Evolutionary conservation across 2,888 invertebrate species (phyloP), one percentile per base, ranked within the genome.

Genomic region (Mylabris sibirica): DNA sequence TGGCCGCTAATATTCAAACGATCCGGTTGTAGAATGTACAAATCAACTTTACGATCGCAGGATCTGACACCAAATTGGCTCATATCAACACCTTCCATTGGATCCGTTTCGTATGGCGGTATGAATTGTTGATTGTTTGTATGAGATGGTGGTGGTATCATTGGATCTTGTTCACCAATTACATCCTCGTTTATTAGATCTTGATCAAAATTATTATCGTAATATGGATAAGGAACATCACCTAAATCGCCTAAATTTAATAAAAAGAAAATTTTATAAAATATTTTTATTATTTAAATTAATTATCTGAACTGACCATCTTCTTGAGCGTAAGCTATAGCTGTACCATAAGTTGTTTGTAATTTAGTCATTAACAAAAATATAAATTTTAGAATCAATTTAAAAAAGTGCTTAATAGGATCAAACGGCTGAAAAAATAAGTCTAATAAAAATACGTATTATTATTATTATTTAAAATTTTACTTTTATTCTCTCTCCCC

Each of bases 1-100:
- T 92, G 89, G 5, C 91, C 91, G 75, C 90, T 91, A 63, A 90
- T 93, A 79, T 92, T 94, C 53, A 95, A 88, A 74, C 93, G 87
- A 30, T 93, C 91, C 0, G 94, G 93, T 84, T 95, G 95, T 49
- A 95, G 84, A 69, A 93, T 91, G 84, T 95, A 97, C 38, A 97
- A 89, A 83, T 96, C 94, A 0, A 94, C 94, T 82, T 93, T 93
- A 76, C 95, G 91, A 84, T 96, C 96, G 82, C 97, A 97, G 0
- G 94, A 92, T 38, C 95, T 87, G 34, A 93, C 90, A 35, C 90
- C 90, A 57, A 89, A 84, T 69, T 83, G 82, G 35, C 81, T 82
- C 74, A 84, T 75, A 69, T 84, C 79, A 67, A 85, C 78, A 70
- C 85, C 79, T 82, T 86, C 81, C 81, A 84, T 61, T 68, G 84